Conservation (phyloP, 2,888 invertebrate genomes). For the Eupithecia tripunctaria region DNA sequence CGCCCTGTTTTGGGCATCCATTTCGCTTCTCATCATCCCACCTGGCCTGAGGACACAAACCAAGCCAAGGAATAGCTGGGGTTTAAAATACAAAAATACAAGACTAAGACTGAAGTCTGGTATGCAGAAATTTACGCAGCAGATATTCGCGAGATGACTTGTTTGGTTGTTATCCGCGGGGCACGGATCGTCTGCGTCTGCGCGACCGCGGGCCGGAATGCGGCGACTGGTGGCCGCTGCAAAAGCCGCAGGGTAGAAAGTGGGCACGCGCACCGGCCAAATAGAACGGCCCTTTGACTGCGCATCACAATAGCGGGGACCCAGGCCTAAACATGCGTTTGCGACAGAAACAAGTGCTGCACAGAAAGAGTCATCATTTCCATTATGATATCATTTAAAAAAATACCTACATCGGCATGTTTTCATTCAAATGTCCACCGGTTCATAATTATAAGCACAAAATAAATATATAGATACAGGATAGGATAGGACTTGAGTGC, state of each 20-base stretch:
- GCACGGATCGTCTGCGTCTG: not conserved
- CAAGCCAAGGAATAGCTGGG: too few relatives aligned
- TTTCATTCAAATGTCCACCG: not conserved
- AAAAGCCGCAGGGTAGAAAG: constrained; percentile 74
- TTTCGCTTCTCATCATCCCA: too few relatives aligned
- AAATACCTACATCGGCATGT: not conserved
- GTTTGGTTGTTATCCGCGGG: constrained; percentile 10
- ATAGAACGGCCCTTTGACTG: constrained; percentile 49
- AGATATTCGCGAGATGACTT: not conserved
- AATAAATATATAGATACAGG: too few relatives aligned
- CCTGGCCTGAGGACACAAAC: too few relatives aligned
- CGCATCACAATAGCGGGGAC: constrained; percentile 29
- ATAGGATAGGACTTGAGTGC: not conserved
- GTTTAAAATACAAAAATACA: too few relatives aligned
- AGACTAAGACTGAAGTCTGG: too few relatives aligned
- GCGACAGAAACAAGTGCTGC: not conserved
- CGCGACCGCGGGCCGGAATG: constrained; percentile 60
- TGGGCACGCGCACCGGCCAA: constrained; percentile 45
- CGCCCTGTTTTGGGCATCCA: too few relatives aligned
- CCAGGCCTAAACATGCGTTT: constrained; percentile 12
- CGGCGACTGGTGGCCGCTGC: constrained; percentile 53
- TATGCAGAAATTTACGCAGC: not conserved
- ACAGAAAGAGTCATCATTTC: not conserved
- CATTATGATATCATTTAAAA: not conserved
- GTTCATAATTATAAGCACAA: not conserved